These are phyloP conservation scores for Paratilapia polleni DNA, from an alignment of 2,113 vertebrate species.

Conservation along the genomic window DNA sequence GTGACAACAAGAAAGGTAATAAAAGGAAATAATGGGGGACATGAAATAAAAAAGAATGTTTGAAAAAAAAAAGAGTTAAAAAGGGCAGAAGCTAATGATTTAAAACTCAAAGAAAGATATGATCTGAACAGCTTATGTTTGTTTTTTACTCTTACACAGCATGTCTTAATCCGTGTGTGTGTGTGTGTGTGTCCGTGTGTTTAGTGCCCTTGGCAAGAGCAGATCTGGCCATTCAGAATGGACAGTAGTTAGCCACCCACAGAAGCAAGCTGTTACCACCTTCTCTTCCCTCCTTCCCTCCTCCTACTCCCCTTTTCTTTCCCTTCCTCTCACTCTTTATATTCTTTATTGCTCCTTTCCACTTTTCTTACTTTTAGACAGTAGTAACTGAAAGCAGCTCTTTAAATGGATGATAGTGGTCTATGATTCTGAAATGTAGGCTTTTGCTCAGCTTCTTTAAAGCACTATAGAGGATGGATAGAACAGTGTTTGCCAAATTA, in stretches of 20 bases:
- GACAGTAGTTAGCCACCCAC: conserved; percentile 73
- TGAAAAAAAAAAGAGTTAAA: neutral
- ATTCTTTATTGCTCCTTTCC: neutral
- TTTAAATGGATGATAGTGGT: neutral
- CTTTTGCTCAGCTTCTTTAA: neutral
- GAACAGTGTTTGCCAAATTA: neutral
- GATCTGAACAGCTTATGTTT: neutral
- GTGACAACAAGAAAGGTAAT: conserved; percentile 5
- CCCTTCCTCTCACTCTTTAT: neutral
- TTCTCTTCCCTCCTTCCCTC: conserved; percentile 19
- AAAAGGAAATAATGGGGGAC: neutral
- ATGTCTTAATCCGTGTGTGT: conserved; percentile 27
- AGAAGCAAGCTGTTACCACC: conserved; percentile 65
- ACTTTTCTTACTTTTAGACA: conserved; percentile 1
- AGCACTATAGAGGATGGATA: neutral
- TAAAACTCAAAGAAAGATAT: neutral
- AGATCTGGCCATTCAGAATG: conserved; percentile 54
- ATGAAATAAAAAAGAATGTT: conserved; percentile 48
- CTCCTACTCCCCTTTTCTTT: neutral
- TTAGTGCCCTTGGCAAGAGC: conserved; percentile 64
- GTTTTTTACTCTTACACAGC: conserved; percentile 17
- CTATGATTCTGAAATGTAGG: neutral
- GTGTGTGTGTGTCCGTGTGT: conserved; percentile 32
- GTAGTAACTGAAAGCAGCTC: neutral
- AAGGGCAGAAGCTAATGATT: neutral